Percentiles rank a stretch among this genome's conserved stretches.
These are phyloP conservation scores for Lordiphosa collinella DNA, from an alignment of 1,140 invertebrate species.

Conservation along the genomic window DNA sequence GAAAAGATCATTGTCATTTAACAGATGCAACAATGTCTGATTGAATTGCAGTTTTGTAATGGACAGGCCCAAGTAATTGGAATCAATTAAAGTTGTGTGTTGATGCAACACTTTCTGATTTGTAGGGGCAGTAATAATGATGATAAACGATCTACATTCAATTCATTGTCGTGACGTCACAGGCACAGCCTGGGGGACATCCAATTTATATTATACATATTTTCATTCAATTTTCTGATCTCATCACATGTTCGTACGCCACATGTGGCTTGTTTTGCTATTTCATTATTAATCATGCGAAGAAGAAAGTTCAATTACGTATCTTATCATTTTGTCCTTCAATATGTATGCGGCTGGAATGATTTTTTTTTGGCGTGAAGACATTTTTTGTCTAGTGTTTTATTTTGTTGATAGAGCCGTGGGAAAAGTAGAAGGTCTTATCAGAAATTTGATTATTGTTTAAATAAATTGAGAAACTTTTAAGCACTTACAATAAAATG, in stretches of 20 bases:
- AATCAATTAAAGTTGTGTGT: constrained; percentile 55
- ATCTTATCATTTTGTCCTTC: constrained; percentile 74
- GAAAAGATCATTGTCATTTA: neutral
- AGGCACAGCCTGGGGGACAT: constrained; percentile 1
- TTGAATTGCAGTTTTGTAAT: constrained; percentile 15
- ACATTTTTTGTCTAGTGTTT: too few species aligned
- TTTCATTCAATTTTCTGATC: constrained; percentile 26
- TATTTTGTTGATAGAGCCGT: too few species aligned
- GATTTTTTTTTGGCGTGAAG: too few species aligned
- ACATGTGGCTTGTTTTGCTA: constrained; percentile 26
- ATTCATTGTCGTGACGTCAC: constrained; percentile 27
- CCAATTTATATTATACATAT: neutral
- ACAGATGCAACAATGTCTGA: neutral
- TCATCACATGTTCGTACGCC: constrained; percentile 24
- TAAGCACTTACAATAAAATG: too few species aligned
- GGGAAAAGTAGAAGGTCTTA: too few species aligned
- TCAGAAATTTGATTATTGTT: too few species aligned
- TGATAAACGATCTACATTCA: constrained; percentile 44
- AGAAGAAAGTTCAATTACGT: constrained; percentile 68
- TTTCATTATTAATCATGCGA: constrained; percentile 44
- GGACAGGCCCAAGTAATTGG: constrained; percentile 34
- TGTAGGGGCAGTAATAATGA: constrained; percentile 13
- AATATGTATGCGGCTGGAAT: constrained; percentile 16
- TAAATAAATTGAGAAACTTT: too few species aligned
- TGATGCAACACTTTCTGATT: constrained; percentile 36